Evolutionary conservation across 2,797 vertebrate genomes (phyloP).

Genomic region (Fundulus diaphanus): DNA sequence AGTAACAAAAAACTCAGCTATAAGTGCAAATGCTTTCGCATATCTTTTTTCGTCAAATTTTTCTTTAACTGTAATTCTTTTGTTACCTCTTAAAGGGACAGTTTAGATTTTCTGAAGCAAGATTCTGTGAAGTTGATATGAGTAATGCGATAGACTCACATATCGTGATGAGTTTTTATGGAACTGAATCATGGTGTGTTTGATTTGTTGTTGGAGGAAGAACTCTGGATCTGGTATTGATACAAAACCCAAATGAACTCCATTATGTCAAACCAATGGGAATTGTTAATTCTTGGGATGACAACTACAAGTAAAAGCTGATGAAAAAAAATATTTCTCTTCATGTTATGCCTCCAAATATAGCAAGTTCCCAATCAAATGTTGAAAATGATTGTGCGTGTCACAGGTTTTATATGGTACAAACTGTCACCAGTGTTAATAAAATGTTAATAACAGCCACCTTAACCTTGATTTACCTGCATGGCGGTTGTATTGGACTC

Average conservation of each 20-base stretch:
- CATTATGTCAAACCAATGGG: neutral
- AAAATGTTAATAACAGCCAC: neutral
- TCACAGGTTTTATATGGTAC: neutral
- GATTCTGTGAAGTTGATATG: neutral
- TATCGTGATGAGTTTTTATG: neutral
- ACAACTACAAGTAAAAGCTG: neutral
- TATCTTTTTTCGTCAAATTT: constrained; percentile 19
- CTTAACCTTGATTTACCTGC: neutral
- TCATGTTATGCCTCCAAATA: neutral
- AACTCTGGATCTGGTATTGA: neutral
- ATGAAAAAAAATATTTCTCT: neutral
- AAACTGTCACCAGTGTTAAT: neutral
- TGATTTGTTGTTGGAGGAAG: neutral
- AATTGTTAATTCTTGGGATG: neutral
- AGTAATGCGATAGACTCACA: neutral
- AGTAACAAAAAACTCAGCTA: constrained; percentile 36
- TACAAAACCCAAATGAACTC: no score
- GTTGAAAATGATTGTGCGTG: neutral
- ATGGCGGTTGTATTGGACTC: neutral
- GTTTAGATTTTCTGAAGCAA: neutral
- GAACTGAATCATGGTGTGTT: neutral
- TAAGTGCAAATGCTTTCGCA: constrained; percentile 13
- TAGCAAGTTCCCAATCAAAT: neutral
- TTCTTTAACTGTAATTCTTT: neutral
- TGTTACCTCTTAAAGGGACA: neutral